phyloP scores from a whole-genome alignment of 2,113 vertebrate genomes.

The Phaetusa simplex region DNA sequence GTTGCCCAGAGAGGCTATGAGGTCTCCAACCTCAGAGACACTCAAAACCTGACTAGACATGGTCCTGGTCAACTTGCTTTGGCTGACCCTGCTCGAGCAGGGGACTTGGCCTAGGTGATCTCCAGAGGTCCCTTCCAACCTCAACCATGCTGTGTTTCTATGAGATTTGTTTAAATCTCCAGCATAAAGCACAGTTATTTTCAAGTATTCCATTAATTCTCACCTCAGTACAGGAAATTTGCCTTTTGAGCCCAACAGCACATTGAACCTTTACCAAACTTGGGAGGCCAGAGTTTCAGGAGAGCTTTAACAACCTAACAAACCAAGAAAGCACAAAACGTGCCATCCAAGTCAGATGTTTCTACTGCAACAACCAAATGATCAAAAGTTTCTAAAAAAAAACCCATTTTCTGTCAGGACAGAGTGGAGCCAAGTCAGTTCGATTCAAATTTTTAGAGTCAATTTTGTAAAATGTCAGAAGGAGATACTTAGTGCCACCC shows the following conservation, averaged over 20 bases:
- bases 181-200: neutral
- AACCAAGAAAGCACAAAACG: neutral
- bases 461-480: conserved; percentile 19
- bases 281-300: neutral
- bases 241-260: neutral
- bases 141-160: neutral
- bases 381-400: conserved; percentile 23
- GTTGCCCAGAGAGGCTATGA: neutral
- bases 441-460: conserved; percentile 1
- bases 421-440: neutral
- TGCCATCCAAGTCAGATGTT: conserved; percentile 17
- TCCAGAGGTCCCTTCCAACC: neutral
- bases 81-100: neutral
- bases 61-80: neutral
- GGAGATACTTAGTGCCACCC: conserved; percentile 69
- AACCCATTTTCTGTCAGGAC: conserved; percentile 1
- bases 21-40: neutral
- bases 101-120: neutral
- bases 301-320: neutral
- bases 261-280: neutral
- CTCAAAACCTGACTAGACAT: neutral
- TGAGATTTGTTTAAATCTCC: neutral
- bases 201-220: neutral
- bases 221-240: neutral
- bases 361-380: neutral